phyloP scores from a whole-genome alignment of 2,113 vertebrate genomes.

The Chaenocephalus aceratus region DNA sequence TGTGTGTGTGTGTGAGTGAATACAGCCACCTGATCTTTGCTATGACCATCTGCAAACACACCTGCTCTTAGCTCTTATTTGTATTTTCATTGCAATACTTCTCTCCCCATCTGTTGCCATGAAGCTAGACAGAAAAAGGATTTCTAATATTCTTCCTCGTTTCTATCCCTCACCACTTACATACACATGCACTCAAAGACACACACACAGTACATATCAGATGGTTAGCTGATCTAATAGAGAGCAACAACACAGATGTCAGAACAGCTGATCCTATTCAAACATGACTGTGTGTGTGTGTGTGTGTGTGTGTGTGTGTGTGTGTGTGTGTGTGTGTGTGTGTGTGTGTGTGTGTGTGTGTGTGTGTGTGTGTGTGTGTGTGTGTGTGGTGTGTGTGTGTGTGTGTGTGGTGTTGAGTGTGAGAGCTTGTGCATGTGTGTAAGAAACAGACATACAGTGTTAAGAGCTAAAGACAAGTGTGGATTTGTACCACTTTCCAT shows the following conservation, averaged over 20 bases:
- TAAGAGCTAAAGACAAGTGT: conserved; percentile 7
- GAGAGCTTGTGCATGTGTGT: background rate
- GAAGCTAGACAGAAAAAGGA: conserved; percentile 13
- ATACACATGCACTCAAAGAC: background rate
- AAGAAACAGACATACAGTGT: background rate
- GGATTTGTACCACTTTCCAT: background rate
- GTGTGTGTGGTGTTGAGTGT: background rate
- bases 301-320: background rate
- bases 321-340: background rate
- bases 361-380: background rate
- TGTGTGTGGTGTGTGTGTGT: background rate
- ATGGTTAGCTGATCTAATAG: conserved; percentile 61
- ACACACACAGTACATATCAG: conserved; percentile 38
- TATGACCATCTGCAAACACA: conserved; percentile 54
- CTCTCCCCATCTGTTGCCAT: conserved; percentile 18
- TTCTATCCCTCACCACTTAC: background rate
- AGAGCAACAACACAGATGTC: conserved; percentile 68
- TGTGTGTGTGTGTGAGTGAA: background rate
- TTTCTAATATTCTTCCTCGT: background rate
- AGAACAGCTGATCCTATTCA: conserved; percentile 67
- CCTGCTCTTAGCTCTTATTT: conserved; percentile 35
- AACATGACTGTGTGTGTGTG: conserved; percentile 21
- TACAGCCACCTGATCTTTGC: conserved; percentile 26
- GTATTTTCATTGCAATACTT: conserved; percentile 9
- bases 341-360: background rate